A percentile compares a stretch with the other conserved stretches of the same genome.
Conservation (phyloP, 2,888 invertebrate genomes). For the Melangyna quadrimaculata region DNA sequence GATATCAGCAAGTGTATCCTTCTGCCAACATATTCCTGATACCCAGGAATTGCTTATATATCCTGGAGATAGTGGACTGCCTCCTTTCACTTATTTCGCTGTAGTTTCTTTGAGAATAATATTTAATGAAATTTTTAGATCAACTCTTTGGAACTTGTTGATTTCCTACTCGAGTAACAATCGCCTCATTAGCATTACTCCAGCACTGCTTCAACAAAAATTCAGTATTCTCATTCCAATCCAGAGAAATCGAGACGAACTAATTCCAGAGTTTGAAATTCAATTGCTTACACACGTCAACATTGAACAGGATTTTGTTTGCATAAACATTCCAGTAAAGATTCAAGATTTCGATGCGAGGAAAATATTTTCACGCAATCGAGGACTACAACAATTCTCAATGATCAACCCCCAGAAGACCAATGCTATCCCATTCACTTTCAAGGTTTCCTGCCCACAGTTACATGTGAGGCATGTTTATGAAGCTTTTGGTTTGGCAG, state of each 20-base stretch:
- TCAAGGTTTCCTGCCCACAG: neutral
- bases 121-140: conserved; percentile 71
- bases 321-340: conserved; percentile 61
- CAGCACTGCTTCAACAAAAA: conserved; percentile 72
- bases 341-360: neutral
- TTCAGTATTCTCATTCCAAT: conserved; percentile 74
- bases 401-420: neutral
- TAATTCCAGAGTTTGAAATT: conserved; percentile 74
- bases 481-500: conserved; percentile 21
- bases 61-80: conserved; percentile 58
- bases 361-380: conserved; percentile 43
- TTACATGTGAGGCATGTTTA: conserved; percentile 3
- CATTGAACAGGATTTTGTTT: conserved; percentile 56
- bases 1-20: conserved; percentile 73
- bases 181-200: conserved; percentile 74
- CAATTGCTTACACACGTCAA: conserved; percentile 66
- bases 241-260: conserved; percentile 34
- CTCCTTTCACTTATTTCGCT: conserved; percentile 72
- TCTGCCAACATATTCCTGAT: conserved; percentile 73
- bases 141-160: conserved; percentile 75
- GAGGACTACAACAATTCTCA: neutral
- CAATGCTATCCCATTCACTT: neutral
- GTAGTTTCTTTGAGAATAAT: conserved; percentile 72
- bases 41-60: conserved; percentile 56
- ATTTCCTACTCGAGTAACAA: conserved; percentile 67